Evolutionary conservation across 2,888 invertebrate species (phyloP), one percentile per base, ranked within the genome.

Genomic region (Drosophila pseudotakahashii): DNA sequence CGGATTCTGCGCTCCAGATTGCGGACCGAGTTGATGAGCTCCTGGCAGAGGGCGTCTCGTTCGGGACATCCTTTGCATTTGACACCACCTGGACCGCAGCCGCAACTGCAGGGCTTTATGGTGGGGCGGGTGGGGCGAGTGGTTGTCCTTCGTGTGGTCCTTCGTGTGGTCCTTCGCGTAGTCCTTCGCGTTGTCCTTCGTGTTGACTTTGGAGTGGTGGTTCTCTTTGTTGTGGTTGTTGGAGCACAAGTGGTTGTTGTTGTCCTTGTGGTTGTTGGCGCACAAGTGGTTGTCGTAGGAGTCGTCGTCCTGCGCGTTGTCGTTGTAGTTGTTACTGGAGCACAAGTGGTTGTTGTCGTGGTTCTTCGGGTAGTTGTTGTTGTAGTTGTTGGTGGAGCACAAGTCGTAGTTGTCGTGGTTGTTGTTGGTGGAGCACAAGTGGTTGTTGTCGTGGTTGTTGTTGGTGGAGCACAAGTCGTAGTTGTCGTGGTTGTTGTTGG

Each of bases 81-180:
- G 2, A 7, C 11, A 13, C 58, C 51, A 6, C 58, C 58, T 6
- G 58, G 58, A 10, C 58, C 55, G 11, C 55, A 55, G 4, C 10
- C n/a, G 23, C 51, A 32, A 6, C n/a, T 19, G 19, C 44, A 23
- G 2, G 44, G 42, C 11, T 9, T 37, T 14, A 19, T 19, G 11
- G 16, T 16, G 9, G 42, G 42, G 11, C 42, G 42, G 19, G 42
- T 19, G 2, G 37, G 6, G n/a, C 2, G 37, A 37, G 37, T 13
- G 7, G 41, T 41, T 7, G 16, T 41, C 16, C 41, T 41, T 16
- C 16, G 41, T 19, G 42, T 42, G 1, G 42, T 42, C 19, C 10
- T 44, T 13, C 23, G 44, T 3, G 44, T 44, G 4, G 44, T 44
- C 3, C 23, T 44, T 13, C 44, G 36, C 1, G 53, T 30, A 1